phyloP scores from a whole-genome alignment of 2,113 vertebrate genomes.

The Gavialis gangeticus region DNA sequence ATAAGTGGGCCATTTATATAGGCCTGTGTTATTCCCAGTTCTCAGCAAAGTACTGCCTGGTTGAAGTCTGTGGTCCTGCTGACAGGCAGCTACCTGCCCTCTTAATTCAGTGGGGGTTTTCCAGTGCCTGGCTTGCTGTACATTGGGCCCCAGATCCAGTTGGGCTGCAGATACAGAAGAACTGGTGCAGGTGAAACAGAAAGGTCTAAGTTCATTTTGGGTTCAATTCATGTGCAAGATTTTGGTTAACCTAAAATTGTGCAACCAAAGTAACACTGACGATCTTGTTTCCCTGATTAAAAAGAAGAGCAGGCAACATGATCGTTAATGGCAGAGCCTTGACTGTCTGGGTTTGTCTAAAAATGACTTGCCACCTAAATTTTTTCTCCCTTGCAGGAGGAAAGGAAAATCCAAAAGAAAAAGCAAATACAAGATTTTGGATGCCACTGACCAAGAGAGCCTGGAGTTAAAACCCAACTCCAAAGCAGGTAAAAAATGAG shows the following conservation, averaged over 20 bases:
- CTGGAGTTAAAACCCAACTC: constrained; percentile 89
- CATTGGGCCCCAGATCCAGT: background rate
- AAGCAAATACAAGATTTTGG: constrained; percentile 96
- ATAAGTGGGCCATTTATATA: background rate
- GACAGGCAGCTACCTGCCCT: background rate
- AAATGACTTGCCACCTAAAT: background rate
- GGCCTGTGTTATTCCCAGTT: background rate
- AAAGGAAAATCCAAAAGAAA: constrained; percentile 93
- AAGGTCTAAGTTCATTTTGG: background rate
- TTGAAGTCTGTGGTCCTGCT: background rate
- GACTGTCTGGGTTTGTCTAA: background rate
- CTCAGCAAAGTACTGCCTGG: background rate
- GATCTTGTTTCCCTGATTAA: background rate
- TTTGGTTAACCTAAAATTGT: constrained; percentile 31
- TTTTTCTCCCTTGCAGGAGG: constrained; percentile 78
- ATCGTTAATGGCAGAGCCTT: constrained; percentile 23
- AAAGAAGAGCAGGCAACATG: background rate
- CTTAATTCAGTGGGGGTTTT: background rate
- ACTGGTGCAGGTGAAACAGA: background rate
- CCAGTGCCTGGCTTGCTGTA: background rate
- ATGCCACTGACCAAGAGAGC: constrained; percentile 91
- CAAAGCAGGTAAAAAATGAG: constrained; percentile 84
- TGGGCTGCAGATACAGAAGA: too few species aligned
- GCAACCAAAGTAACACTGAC: background rate
- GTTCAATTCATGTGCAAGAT: constrained; percentile 6